Evolutionary conservation across 2,797 vertebrate species (phyloP).

Genomic region (Avahi laniger): DNA sequence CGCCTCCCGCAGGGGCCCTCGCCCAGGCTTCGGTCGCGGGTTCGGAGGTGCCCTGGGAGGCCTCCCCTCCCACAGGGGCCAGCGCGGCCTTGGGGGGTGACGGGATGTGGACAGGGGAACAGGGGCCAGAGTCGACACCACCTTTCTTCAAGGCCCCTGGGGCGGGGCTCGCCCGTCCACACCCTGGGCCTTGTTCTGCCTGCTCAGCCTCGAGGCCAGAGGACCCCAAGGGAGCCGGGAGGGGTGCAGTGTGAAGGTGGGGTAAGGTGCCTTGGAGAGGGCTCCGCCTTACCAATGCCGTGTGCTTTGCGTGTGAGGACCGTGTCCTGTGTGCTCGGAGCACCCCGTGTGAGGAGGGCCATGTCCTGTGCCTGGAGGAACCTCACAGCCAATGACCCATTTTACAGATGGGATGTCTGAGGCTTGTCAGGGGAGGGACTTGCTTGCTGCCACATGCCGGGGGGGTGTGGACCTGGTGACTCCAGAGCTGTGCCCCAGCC

Average conservation of each 20-base stretch:
- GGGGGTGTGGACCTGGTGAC: rapidly evolving
- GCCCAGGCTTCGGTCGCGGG: rapidly evolving
- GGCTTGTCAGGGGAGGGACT: not conserved
- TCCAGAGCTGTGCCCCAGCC: not conserved
- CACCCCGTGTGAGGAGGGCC: not conserved
- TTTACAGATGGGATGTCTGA: not conserved
- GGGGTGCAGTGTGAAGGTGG: rapidly evolving
- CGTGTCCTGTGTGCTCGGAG: rapidly evolving
- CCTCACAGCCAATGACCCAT: not conserved
- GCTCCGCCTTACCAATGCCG: rapidly evolving
- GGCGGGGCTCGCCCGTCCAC: rapidly evolving
- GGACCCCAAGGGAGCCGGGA: not conserved
- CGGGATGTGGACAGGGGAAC: too few species aligned
- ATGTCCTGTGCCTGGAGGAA: not conserved
- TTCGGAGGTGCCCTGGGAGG: not conserved
- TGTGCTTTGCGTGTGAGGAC: not conserved
- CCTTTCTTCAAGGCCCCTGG: not conserved
- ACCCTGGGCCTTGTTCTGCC: too few species aligned
- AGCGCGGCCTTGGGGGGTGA: not conserved
- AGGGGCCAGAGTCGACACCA: rapidly evolving
- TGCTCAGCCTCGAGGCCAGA: not conserved
- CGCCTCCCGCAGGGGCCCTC: not conserved
- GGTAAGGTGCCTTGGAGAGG: rapidly evolving
- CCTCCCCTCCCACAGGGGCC: not conserved
- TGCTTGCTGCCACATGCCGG: not conserved